Base-by-base conservation (phyloP, 2,888 invertebrate genomes). In the Blastobasis adustella region DNA sequence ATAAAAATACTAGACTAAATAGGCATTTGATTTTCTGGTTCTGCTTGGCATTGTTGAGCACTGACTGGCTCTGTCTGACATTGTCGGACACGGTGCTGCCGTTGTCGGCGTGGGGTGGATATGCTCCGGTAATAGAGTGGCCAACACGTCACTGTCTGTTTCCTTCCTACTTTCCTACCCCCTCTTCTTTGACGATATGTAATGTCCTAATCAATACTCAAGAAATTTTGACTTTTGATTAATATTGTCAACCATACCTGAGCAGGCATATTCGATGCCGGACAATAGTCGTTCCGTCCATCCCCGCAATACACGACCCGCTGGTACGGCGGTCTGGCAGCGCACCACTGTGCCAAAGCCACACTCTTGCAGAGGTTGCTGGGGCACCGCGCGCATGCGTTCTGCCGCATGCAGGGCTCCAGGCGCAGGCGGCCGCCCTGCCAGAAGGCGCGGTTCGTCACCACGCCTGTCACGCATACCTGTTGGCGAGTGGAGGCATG, bases 371-470 rank as follows among this genome's bases (percentile, higher is more conserved):
- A 88, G 59, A 88, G 54, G 71, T 88, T 88, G 51, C 52, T 51
- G 0, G 87, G 87, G 10, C 87, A 88, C 5, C 74, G 66, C 0
- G 62, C 0, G 54, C 87, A 87, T 0, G 60, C 65, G 0, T 62
- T 58, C 69, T 86, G 86, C 0, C 67, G 60, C 86, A 86, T 86
- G 57, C 74, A 81, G 0, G 87, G 88, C 71, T 86, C 82, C 10
- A 87, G 84, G 67, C 57, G 79, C 5, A 88, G 59, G 0, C 85
- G 77, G 9, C 78, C 79, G 51, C 65, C 53, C 44, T 73, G 58
- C 76, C 77, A 88, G 67, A 80, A 86, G 0, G 85, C 85, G 0
- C 76, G 71, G 67, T 88, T 88, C 0, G 84, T 84, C 1, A 86
- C 60, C 23, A 88, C 70, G 0, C 66, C 57, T 0, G 76, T 79